Conservation (phyloP, 2,797 vertebrate genomes). For the Halcyon chelicuti region DNA sequence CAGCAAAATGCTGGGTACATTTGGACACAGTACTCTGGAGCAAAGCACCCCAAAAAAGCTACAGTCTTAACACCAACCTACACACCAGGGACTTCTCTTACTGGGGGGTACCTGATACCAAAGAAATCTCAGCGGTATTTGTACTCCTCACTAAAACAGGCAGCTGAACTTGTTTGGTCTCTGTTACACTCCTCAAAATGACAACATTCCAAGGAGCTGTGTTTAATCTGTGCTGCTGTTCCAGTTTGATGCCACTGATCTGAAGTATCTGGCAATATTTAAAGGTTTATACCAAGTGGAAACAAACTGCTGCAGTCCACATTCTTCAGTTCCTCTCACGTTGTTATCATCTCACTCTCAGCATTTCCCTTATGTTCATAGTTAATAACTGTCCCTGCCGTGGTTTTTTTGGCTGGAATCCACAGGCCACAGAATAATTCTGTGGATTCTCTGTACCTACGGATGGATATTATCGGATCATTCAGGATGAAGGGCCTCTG, state of each 20-base stretch:
- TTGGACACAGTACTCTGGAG: neutral
- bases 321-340: neutral
- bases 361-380: neutral
- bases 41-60: neutral
- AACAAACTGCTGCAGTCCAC: neutral
- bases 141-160: neutral
- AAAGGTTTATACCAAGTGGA: constrained; percentile 62
- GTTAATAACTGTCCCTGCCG: neutral
- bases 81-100: neutral
- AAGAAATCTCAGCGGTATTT: neutral
- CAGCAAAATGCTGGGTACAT: too few species aligned
- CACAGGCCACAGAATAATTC: neutral
- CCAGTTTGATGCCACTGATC: too few species aligned
- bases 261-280: constrained; percentile 39
- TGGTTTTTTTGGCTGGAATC: neutral
- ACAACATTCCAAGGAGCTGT: neutral
- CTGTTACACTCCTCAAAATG: neutral
- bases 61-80: neutral
- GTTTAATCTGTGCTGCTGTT: neutral
- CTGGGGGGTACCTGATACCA: neutral
- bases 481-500: neutral
- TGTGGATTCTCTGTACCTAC: fast-evolving
- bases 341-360: constrained; percentile 7
- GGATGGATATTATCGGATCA: too few species aligned
- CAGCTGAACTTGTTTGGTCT: neutral